Evolutionary conservation across 2,888 invertebrate species (phyloP), one percentile per base, ranked within the genome.

Genomic region (Epirrita christyi): DNA sequence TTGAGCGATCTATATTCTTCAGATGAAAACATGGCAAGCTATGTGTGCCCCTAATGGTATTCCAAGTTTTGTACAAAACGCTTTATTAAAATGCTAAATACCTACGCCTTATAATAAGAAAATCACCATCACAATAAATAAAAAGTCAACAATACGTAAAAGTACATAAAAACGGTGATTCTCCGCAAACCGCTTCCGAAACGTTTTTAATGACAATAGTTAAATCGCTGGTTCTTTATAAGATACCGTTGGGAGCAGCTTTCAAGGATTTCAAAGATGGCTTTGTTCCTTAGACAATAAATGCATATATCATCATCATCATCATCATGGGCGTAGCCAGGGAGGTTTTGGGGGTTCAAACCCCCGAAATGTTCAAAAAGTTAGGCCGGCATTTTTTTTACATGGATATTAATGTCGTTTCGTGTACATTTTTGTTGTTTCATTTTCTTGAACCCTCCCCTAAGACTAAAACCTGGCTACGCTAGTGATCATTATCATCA

Each of bases 261-360:
- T 52, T 37, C 41, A 51, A 61, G 60, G 54, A 59, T 61, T 55
- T 27, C 46, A 49, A 58, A 54, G 58, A 58, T 49, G 55, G 50
- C 55, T 62, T 64, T 65, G 60, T 63, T 61, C 51, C 0, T 14
- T 60, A 59, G 61, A 55, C 51, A 60, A 59, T 61, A 60, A 59
- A 32, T 32, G 28, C 8, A 29, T 7, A 32, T 32, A 32, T 15
- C 28, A 43, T 41, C 36, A 44, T 21, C 21, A 52, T 58, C n/a
- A n/a, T n/a, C n/a, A n/a, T n/a, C n/a, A n/a, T n/a, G n/a, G n/a
- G n/a, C n/a, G n/a, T n/a, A n/a, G n/a, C n/a, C n/a, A n/a, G n/a
- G n/a, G n/a, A n/a, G n/a, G n/a, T n/a, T n/a, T n/a, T n/a, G n/a
- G n/a, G n/a, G n/a, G n/a, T n/a, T n/a, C n/a, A n/a, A n/a, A n/a